These are phyloP conservation scores for Cristatella mucedo DNA, from an alignment of 2,888 invertebrate species.

Conservation along the genomic window DNA sequence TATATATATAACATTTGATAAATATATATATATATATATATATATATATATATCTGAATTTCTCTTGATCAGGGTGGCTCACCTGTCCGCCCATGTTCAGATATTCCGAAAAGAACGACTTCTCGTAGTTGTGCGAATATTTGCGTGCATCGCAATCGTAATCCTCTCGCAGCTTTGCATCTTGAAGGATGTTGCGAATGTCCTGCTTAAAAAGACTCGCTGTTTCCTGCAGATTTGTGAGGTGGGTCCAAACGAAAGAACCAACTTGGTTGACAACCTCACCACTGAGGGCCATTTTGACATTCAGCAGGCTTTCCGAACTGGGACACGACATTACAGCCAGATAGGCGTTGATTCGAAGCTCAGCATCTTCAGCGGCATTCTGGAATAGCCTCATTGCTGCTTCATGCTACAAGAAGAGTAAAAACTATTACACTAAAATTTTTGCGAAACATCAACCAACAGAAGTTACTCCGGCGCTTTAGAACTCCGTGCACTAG, in stretches of 20 bases:
- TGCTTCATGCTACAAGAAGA: slow-evolving; percentile 18
- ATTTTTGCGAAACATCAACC: not conserved
- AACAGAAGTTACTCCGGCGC: not conserved
- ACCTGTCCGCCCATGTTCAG: slow-evolving; percentile 46
- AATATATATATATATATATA: too few relatives aligned
- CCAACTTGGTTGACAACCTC: slow-evolving; percentile 82
- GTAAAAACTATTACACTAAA: not conserved
- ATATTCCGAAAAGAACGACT: slow-evolving; percentile 59
- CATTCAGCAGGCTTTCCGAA: slow-evolving; percentile 53
- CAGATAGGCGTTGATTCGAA: slow-evolving; percentile 69
- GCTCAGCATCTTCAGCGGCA: slow-evolving; percentile 57
- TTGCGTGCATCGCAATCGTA: slow-evolving; percentile 72
- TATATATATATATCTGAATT: too few relatives aligned
- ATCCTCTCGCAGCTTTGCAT: slow-evolving; percentile 58
- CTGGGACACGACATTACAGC: slow-evolving; percentile 77
- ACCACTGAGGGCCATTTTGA: slow-evolving; percentile 42
- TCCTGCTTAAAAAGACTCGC: slow-evolving; percentile 66
- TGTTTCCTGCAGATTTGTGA: slow-evolving; percentile 69
- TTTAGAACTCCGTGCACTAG: not conserved
- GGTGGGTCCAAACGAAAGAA: slow-evolving; percentile 85
- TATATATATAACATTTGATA: too few relatives aligned
- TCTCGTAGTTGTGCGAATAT: slow-evolving; percentile 77
- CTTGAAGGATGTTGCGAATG: slow-evolving; percentile 66
- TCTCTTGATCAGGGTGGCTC: not conserved
- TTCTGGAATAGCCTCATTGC: slow-evolving; percentile 52